These are phyloP conservation scores for Zaprionus taronus DNA, from an alignment of 1,140 invertebrate genomes.

Conservation along the genomic window DNA sequence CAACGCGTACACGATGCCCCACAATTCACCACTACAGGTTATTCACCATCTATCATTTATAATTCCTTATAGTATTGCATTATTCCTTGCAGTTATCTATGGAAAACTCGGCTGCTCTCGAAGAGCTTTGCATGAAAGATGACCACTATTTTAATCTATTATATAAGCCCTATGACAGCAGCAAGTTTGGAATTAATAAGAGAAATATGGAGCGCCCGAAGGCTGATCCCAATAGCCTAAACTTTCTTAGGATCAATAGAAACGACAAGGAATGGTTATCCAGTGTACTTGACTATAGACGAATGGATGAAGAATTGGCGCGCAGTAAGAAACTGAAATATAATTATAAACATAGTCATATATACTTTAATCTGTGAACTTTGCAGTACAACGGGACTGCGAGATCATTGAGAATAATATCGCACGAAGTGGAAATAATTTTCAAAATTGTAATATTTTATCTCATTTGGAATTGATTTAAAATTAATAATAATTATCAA, in stretches of 20 bases:
- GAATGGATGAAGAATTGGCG: constrained; percentile 16
- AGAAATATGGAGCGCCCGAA: neutral
- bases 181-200: neutral
- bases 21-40: neutral
- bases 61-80: too few species aligned
- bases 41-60: neutral
- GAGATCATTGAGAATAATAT: constrained; percentile 13
- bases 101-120: neutral
- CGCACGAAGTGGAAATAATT: neutral
- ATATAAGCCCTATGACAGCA: constrained; percentile 25
- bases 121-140: constrained; percentile 17
- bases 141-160: constrained; percentile 28
- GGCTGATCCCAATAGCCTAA: neutral
- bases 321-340: constrained; percentile 13
- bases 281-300: neutral
- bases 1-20: neutral
- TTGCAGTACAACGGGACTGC: constrained; percentile 22
- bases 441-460: constrained; percentile 2
- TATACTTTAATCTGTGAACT: neutral
- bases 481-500: neutral
- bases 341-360: neutral
- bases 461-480: neutral
- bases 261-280: constrained; percentile 28
- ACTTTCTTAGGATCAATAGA: constrained; percentile 2
- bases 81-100: neutral